Base-by-base conservation (phyloP, 2,888 invertebrate species). In the Sesamia inferens region DNA sequence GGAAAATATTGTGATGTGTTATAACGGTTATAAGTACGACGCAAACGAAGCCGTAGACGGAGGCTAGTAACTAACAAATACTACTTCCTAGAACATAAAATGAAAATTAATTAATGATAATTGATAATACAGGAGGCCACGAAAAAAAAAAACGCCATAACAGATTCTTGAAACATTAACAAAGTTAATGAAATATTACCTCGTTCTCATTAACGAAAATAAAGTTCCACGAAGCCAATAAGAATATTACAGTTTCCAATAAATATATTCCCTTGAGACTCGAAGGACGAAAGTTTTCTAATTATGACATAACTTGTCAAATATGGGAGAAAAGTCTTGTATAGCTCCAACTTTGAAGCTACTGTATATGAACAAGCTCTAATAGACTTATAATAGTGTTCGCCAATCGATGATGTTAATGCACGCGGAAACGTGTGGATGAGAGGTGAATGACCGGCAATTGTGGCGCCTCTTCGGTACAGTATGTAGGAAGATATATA, bases 351-450 rank as follows among this genome's bases (percentile, higher is more conserved):
- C 76, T 70, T 22, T 59, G 19, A 59, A 72, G 39, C 22, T 55
- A 62, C 19, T 59, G 47, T 47, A 19, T 63, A 54, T 19, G 13
- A 55, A 68, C n/a, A 51, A 69, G 62, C 55, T 80, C 11, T 68
- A 61, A 64, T 61, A 67, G 31, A 71, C 57, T 59, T 74, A 62
- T 67, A 54, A 79, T 71, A 61, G 67, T 47, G 69, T 70, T 75
- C 48, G 75, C 76, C 59, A 76, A 81, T 80, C 84, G 71, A 83
- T 83, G 76, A 81, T 83, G 84, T 83, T 71, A 71, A 79, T 83
- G 84, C 66, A 83, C 63, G 75, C 81, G 84, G 84, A 81, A 80
- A 71, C 71, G 84, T 75, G 71, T 62, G 69, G 67, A 76, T 84
- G 58, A 39, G 58, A 74, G 78, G 74, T 84, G 81, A 84, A 83